A percentile compares a stretch with the other conserved stretches of the same genome.
Evolutionary conservation across 2,113 vertebrate genomes (phyloP).

Genomic region (Psettodes erumei): DNA sequence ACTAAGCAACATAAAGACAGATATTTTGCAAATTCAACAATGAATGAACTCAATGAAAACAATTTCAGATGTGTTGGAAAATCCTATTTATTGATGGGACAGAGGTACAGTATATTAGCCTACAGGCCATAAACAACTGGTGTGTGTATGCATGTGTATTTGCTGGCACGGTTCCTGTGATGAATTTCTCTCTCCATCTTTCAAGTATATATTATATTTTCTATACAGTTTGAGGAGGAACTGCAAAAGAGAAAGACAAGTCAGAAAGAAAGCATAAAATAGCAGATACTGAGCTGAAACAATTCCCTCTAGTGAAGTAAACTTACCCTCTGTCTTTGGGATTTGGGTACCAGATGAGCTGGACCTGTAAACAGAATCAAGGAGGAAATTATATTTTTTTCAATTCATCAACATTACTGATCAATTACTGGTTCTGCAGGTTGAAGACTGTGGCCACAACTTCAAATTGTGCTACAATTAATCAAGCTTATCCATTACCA

Average conservation of each 20-base stretch:
- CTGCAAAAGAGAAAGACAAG: slow-evolving; percentile 58
- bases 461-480: slow-evolving; percentile 4
- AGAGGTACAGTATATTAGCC: slow-evolving; percentile 22
- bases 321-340: slow-evolving; percentile 81
- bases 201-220: slow-evolving; percentile 7
- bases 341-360: slow-evolving; percentile 75
- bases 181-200: slow-evolving; percentile 4
- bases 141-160: slow-evolving; percentile 5
- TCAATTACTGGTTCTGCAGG: slow-evolving; percentile 5
- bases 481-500: neutral
- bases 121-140: slow-evolving; percentile 27
- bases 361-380: slow-evolving; percentile 52
- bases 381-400: neutral
- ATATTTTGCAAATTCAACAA: slow-evolving; percentile 13
- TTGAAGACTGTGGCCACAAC: slow-evolving; percentile 65
- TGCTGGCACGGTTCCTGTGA: slow-evolving; percentile 13
- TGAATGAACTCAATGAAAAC: neutral
- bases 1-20: neutral
- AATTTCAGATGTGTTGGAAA: slow-evolving; percentile 14
- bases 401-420: neutral
- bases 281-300: neutral
- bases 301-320: neutral
- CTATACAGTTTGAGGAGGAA: slow-evolving; percentile 82
- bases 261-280: neutral
- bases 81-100: slow-evolving; percentile 31